These are phyloP conservation scores for Agapostemon virescens DNA, from an alignment of 2,888 invertebrate species.

Conservation along the genomic window DNA sequence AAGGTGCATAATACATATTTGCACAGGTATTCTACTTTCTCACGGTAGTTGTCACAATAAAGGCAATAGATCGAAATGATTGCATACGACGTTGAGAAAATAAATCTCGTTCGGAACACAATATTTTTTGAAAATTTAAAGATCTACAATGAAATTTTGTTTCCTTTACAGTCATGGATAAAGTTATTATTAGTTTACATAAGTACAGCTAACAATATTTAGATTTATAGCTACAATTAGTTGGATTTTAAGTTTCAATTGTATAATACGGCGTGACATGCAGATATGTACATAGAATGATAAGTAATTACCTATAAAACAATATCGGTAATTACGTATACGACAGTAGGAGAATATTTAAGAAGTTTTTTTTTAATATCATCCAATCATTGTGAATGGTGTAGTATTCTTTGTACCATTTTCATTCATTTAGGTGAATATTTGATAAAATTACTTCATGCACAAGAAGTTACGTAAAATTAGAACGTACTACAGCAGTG, in stretches of 20 bases:
- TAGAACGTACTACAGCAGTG: constrained; percentile 13
- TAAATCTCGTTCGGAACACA: constrained; percentile 12
- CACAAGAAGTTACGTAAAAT: constrained; percentile 25
- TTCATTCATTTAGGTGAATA: constrained; percentile 28
- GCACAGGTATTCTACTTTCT: constrained; percentile 13
- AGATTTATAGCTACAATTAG: constrained; percentile 40
- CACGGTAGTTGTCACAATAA: constrained; percentile 15
- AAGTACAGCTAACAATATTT: constrained; percentile 49
- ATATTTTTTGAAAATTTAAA: constrained; percentile 15
- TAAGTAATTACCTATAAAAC: constrained; percentile 30
- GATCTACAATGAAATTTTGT: background rate
- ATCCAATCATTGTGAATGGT: constrained; percentile 19
- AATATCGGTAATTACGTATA: constrained; percentile 42
- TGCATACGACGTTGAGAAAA: constrained; percentile 11
- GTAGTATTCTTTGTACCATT: constrained; percentile 21
- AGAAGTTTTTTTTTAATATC: constrained; percentile 31
- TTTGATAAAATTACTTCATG: constrained; percentile 36
- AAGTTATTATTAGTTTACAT: constrained; percentile 13
- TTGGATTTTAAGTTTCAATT: constrained; percentile 33
- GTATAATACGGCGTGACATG: constrained; percentile 39
- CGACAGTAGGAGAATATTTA: constrained; percentile 36
- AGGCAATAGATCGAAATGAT: constrained; percentile 31
- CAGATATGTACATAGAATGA: constrained; percentile 49
- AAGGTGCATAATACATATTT: constrained; percentile 24
- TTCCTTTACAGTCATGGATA: background rate